A percentile compares a stretch with the other conserved stretches of the same genome.
Conservation (phyloP, 2,888 invertebrate genomes). For the Pimpla rufipes region DNA sequence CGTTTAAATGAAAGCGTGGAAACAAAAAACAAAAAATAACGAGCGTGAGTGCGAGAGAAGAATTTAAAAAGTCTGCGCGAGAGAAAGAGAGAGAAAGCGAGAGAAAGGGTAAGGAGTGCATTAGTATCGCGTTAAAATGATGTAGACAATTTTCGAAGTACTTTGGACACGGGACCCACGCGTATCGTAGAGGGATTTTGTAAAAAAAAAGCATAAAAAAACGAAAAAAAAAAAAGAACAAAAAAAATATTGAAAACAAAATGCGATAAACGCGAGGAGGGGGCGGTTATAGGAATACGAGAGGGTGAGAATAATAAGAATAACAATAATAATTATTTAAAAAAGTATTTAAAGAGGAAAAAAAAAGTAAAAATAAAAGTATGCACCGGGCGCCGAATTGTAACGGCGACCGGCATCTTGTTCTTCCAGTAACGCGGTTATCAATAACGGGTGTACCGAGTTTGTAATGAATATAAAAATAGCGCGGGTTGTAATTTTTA, state of each 20-base stretch:
- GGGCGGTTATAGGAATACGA: slow-evolving; percentile 56
- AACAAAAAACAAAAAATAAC: slow-evolving; percentile 35
- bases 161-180: slow-evolving; percentile 82
- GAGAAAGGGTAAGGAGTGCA: slow-evolving; percentile 18
- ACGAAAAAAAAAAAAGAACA: slow-evolving; percentile 33
- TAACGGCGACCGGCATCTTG: slow-evolving; percentile 77
- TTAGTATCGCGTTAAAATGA: slow-evolving; percentile 49
- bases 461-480: slow-evolving; percentile 57
- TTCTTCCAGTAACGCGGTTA: slow-evolving; percentile 80
- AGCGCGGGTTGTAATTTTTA: slow-evolving; percentile 45
- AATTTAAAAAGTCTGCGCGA: slow-evolving; percentile 18
- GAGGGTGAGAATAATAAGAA: slow-evolving; percentile 54
- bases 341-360: slow-evolving; percentile 41
- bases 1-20: slow-evolving; percentile 28
- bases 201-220: slow-evolving; percentile 48
- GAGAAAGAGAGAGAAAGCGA: slow-evolving; percentile 13
- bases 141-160: slow-evolving; percentile 70
- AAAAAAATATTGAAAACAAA: slow-evolving; percentile 51
- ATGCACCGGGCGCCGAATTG: slow-evolving; percentile 68
- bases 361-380: slow-evolving; percentile 65
- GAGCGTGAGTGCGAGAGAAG: slow-evolving; percentile 34
- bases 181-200: slow-evolving; percentile 74
- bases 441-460: slow-evolving; percentile 70
- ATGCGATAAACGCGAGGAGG: slow-evolving; percentile 62
- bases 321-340: slow-evolving; percentile 52